Evolutionary conservation across 2,113 vertebrate genomes (phyloP).

Genomic region (Bettongia penicillata): DNA sequence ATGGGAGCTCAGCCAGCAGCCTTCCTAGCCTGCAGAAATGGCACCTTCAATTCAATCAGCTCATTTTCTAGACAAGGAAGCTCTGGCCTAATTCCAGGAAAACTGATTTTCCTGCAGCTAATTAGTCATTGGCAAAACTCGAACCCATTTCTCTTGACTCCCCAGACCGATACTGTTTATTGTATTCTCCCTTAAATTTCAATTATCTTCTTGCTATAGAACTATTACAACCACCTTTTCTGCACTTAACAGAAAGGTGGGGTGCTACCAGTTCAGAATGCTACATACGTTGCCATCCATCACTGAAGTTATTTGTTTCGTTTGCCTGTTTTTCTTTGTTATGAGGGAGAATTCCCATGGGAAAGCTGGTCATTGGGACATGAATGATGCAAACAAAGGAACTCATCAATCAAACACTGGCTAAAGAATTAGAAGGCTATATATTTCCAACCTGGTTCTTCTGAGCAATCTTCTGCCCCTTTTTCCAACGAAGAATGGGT

Average conservation of each 20-base stretch:
- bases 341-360: neutral
- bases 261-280: neutral
- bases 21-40: neutral
- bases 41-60: neutral
- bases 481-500: slow-evolving; percentile 95
- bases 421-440: neutral
- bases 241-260: neutral
- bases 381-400: neutral
- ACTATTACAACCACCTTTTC: neutral
- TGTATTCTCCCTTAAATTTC: neutral
- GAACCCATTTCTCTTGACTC: neutral
- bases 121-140: neutral
- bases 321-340: neutral
- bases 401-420: neutral
- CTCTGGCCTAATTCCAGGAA: neutral
- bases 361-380: neutral
- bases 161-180: neutral
- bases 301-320: neutral
- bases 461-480: slow-evolving; percentile 92
- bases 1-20: too few species aligned
- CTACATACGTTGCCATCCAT: neutral
- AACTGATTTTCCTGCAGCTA: neutral
- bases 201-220: neutral
- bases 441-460: slow-evolving; percentile 91
- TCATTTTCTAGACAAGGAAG: neutral